A percentile compares a stretch with the other conserved stretches of the same genome.
phyloP scores from a whole-genome alignment of 2,113 vertebrate genomes.

The Laticauda laticaudata region DNA sequence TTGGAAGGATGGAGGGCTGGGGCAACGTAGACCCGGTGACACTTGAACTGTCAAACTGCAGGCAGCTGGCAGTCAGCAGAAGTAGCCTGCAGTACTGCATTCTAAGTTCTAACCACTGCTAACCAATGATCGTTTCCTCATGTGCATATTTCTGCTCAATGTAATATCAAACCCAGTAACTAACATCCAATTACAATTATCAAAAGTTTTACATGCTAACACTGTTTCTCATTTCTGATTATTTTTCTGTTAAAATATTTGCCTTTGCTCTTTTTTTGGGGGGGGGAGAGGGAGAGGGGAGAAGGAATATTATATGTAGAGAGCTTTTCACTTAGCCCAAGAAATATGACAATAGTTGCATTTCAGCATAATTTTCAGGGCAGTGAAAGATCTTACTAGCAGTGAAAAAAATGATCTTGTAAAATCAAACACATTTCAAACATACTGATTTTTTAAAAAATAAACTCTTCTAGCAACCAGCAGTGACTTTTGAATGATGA shows the following conservation, averaged over 20 bases:
- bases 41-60: too few species aligned
- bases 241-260: background rate
- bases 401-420: background rate
- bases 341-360: background rate
- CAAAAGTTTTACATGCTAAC: background rate
- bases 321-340: background rate
- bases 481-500: slow-evolving; percentile 12
- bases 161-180: background rate
- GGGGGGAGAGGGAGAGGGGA: background rate
- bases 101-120: too few species aligned
- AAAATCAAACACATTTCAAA: background rate
- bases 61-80: too few species aligned
- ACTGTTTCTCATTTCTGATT: background rate
- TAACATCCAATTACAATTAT: background rate
- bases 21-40: too few species aligned
- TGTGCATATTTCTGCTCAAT: background rate
- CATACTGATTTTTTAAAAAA: background rate
- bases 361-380: background rate
- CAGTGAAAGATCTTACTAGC: background rate
- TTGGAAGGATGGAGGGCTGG: too few species aligned
- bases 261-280: background rate
- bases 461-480: slow-evolving; percentile 1
- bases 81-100: too few species aligned
- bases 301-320: background rate
- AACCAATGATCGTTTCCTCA: background rate